phyloP scores from a whole-genome alignment of 2,888 invertebrate genomes.

The Proisotoma minuta region DNA sequence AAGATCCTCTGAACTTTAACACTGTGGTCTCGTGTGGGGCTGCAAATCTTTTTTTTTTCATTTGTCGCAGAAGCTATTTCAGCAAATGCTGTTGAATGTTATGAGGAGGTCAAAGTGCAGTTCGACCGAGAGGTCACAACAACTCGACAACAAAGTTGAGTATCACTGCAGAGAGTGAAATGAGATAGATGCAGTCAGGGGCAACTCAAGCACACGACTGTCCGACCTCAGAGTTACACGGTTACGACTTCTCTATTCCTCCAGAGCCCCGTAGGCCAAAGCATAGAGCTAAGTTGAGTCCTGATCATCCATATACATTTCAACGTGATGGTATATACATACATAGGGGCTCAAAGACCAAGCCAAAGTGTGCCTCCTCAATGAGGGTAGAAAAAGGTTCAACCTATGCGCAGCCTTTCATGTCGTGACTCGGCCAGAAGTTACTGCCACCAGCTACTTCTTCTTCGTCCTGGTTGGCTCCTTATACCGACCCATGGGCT shows the following conservation, averaged over 20 bases:
- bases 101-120: constrained; percentile 26
- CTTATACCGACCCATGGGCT: too few relatives aligned
- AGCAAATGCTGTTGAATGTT: background rate
- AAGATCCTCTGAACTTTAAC: constrained; percentile 20
- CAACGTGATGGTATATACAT: background rate
- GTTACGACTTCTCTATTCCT: constrained; percentile 44
- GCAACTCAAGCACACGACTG: constrained; percentile 45
- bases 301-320: background rate
- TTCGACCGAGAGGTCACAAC: constrained; percentile 21
- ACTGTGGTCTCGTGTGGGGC: background rate
- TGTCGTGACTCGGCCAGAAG: constrained; percentile 42
- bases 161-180: constrained; percentile 1
- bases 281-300: constrained; percentile 13
- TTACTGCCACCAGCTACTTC: constrained; percentile 39
- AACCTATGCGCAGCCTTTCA: constrained; percentile 46
- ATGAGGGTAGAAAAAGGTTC: constrained; percentile 41
- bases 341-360: constrained; percentile 29
- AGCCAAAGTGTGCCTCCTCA: constrained; percentile 27
- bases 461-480: constrained; percentile 43
- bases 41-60: background rate
- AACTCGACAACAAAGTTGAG: background rate
- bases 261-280: constrained; percentile 46
- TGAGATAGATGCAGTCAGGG: constrained; percentile 38
- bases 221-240: constrained; percentile 45
- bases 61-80: background rate